Base-by-base conservation (phyloP, 2,888 invertebrate species). In the Oscheius onirici region DNA sequence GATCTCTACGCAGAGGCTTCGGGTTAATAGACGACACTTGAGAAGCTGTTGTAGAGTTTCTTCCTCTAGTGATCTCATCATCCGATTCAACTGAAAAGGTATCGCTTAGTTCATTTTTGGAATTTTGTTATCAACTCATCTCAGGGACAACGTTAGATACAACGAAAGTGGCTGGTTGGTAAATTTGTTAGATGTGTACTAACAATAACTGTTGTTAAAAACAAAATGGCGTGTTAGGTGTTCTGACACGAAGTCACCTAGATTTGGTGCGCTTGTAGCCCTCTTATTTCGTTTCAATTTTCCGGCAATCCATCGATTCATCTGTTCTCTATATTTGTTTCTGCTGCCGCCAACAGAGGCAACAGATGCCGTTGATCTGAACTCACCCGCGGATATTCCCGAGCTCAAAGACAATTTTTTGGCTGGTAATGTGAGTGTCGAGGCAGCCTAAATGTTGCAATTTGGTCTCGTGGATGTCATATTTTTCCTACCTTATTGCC, bases 221-320 rank as follows among this genome's bases (percentile, higher is more conserved):
- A 24, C 43, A 58, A 58, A 58, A 40, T 10, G 58, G 22, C 22
- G 52, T 22, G 52, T 52, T 52, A 52, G 52, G 52, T 52, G 22
- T 34, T 51, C 15, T 28, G 34, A 65, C 66, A 52, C 54, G 34
- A 28, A 46, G 72, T 72, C 72, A 94, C 94, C 94, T 94, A 95
- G 90, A 91, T 94, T 94, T 87, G 95, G 95, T 88, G 94, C 94
- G 87, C 94, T 94, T 88, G 92, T 92, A 90, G 94, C 93, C 90
- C 90, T 91, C 90, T 90, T 79, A 26, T 70, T 80, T 26, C 77
- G 69, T 66, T 76, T 67, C 70, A 80, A 69, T 69, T 80, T 80
- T 67, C 76, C 80, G 66, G 67, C 71, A 65, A 80, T 78, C 80
- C 80, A 80, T 57, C 80, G 78, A 74, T 82, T 80, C 80, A 82